Evolutionary conservation across 2,113 vertebrate species (phyloP).

Genomic region (Pimephales promelas): DNA sequence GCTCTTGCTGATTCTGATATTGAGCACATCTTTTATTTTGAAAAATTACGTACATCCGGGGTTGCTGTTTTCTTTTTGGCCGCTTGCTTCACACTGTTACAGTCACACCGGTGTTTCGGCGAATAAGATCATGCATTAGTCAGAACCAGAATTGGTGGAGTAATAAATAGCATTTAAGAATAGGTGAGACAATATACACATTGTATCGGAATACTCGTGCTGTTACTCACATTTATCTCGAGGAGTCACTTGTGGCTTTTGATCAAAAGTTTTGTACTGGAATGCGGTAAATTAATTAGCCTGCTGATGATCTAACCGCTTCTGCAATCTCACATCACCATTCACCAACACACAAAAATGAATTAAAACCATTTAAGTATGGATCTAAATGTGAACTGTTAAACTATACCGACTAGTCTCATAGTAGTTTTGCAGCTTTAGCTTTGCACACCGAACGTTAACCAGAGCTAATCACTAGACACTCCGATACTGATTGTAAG

Average conservation of each 20-base stretch:
- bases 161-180: neutral
- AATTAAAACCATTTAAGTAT: neutral
- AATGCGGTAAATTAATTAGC: neutral
- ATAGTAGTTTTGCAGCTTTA: neutral
- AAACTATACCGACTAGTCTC: neutral
- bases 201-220: too few species aligned
- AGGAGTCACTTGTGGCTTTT: neutral
- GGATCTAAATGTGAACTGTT: neutral
- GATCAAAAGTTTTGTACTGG: neutral
- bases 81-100: neutral
- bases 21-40: neutral
- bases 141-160: neutral
- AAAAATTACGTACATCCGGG: neutral
- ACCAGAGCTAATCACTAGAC: neutral
- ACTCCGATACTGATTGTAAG: too few species aligned
- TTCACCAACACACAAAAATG: neutral
- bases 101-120: neutral
- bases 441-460: neutral
- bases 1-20: neutral
- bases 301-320: neutral
- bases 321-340: neutral
- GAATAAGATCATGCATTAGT: neutral
- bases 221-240: neutral
- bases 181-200: neutral
- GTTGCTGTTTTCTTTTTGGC: neutral